These are phyloP conservation scores for Platycercus adscitus DNA, from an alignment of 2,113 vertebrate species.

Conservation along the genomic window DNA sequence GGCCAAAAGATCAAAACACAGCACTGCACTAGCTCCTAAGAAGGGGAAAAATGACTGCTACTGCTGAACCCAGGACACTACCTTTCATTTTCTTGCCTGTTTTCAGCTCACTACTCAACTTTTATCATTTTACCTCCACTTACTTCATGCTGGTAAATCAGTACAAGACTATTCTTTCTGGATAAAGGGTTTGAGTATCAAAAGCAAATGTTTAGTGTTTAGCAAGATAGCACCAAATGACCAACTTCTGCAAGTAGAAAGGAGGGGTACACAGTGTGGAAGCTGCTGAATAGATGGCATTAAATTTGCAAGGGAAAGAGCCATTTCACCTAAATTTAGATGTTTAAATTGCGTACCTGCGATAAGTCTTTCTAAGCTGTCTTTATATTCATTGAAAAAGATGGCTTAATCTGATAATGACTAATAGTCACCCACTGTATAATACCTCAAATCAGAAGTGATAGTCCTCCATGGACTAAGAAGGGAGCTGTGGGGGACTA, in stretches of 20 bases:
- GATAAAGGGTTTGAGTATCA: background rate
- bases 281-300: background rate
- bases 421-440: background rate
- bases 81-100: background rate
- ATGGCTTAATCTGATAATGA: background rate
- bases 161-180: background rate
- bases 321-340: background rate
- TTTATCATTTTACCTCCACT: background rate
- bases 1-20: too few relatives aligned
- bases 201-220: background rate
- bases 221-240: background rate
- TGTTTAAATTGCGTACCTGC: background rate
- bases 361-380: background rate
- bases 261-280: background rate
- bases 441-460: background rate
- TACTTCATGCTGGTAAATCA: background rate
- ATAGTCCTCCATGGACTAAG: background rate
- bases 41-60: too few relatives aligned
- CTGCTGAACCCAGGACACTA: too few relatives aligned
- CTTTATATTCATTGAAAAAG: background rate
- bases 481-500: background rate
- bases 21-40: too few relatives aligned
- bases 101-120: background rate
- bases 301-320: background rate
- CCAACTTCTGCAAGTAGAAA: background rate